A percentile compares a stretch with the other conserved stretches of the same genome.
These are phyloP conservation scores for Nemapogon koenigi DNA, from an alignment of 2,888 invertebrate species.

Conservation along the genomic window DNA sequence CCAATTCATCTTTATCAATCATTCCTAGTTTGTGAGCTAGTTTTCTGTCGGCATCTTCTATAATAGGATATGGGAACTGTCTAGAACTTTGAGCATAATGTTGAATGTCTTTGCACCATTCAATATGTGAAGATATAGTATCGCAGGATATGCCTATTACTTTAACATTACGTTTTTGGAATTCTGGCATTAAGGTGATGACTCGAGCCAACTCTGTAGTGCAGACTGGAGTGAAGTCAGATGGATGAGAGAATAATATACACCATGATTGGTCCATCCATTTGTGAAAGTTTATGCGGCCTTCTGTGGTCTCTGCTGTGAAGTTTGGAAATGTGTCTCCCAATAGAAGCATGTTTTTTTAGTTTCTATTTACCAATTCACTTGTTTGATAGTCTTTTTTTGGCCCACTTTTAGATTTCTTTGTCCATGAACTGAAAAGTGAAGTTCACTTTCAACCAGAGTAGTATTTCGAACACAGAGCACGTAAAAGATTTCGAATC, in stretches of 20 bases:
- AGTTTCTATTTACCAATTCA: constrained; percentile 18
- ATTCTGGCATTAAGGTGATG: constrained; percentile 72
- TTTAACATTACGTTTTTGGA: constrained; percentile 75
- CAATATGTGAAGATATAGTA: constrained; percentile 72
- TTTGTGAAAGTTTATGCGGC: constrained; percentile 83
- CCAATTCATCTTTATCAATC: constrained; percentile 77
- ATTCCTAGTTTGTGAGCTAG: constrained; percentile 78
- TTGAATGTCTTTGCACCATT: constrained; percentile 80
- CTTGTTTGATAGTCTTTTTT: too few relatives aligned
- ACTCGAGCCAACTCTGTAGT: constrained; percentile 85
- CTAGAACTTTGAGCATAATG: constrained; percentile 73
- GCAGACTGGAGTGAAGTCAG: constrained; percentile 90
- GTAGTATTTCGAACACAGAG: too few relatives aligned
- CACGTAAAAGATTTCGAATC: too few relatives aligned
- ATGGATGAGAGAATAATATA: constrained; percentile 85
- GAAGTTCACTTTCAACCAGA: too few relatives aligned
- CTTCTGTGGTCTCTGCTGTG: constrained; percentile 79
- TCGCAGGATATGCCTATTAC: constrained; percentile 84
- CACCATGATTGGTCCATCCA: constrained; percentile 92
- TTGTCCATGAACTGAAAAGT: too few relatives aligned
- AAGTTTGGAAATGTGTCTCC: constrained; percentile 94
- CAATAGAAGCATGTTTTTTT: constrained; percentile 78
- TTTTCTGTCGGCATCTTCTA: constrained; percentile 75
- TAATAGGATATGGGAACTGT: constrained; percentile 82
- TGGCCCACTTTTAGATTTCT: too few relatives aligned